Conservation (phyloP, 2,888 invertebrate genomes). For the Stegophylla sp. region DNA sequence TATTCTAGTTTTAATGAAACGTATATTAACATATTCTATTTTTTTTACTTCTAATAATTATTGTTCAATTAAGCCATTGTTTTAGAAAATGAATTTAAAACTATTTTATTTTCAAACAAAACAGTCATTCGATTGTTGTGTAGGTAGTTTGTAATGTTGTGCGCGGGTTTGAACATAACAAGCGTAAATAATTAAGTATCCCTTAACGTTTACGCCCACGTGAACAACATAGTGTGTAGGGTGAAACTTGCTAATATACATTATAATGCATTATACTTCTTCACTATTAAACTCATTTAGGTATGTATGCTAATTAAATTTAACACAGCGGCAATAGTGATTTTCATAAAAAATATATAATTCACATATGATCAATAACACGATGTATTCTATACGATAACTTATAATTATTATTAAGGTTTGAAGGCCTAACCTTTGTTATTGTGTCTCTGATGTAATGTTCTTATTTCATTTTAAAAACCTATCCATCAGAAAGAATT, state of each 20-base stretch:
- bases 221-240: background rate
- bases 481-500: background rate
- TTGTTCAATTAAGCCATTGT: slow-evolving; percentile 15
- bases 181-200: slow-evolving; percentile 44
- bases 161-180: slow-evolving; percentile 48
- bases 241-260: background rate
- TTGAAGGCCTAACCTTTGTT: background rate
- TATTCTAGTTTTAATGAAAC: background rate
- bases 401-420: background rate
- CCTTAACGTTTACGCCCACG: slow-evolving; percentile 43
- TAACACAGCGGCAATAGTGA: background rate
- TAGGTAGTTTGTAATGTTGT: slow-evolving; percentile 36
- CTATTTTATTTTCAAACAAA: slow-evolving; percentile 22
- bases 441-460: background rate
- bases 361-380: too few species aligned
- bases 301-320: slow-evolving; percentile 15
- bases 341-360: background rate
- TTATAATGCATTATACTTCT: background rate
- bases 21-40: background rate
- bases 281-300: slow-evolving; percentile 7
- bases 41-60: background rate
- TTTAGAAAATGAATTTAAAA: slow-evolving; percentile 16
- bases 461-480: slow-evolving; percentile 5
- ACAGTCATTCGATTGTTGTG: slow-evolving; percentile 2
- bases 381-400: too few species aligned